Evolutionary conservation across 2,113 vertebrate species (phyloP), one percentile per base, ranked within the genome.

Genomic region (Misgurnus mizolepis): DNA sequence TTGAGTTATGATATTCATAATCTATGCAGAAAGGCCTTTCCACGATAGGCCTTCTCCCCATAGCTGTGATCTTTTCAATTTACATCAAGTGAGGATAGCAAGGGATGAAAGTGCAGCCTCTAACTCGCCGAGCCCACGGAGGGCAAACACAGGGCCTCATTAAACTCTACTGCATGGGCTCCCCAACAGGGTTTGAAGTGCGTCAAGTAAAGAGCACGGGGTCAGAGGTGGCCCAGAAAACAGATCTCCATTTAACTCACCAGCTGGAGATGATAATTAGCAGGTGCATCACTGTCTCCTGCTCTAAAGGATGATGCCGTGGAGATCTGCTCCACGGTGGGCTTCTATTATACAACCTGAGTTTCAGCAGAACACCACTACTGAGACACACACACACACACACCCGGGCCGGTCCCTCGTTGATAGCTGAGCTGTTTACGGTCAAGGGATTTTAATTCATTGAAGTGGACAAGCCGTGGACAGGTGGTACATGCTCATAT

Each of bases 21-120:
- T 95, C 94, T 94, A 96, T 96, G 95, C 95, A 96, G 93, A 96
- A 94, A 96, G 94, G 93, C 91, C 93, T 95, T 95, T 95, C 92
- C 93, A 90, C 91, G 92, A 93, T 90, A 95, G 94, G 95, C 95
- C 95, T 94, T 95, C 93, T 95, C 94, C 95, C 93, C 91, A 92
- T 88, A 95, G 95, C 95, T 96, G 92, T 96, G 96, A 96, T 97
- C 95, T 95, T 95, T 95, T 95, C 94, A 93, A 94, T 96, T 96
- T 96, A 95, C 92, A 95, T 94, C 95, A 94, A 93, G 91, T 91
- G 92, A 92, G 91, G 92, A 95, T 62, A 92, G 93, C 93, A 88
- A 88, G 87, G 90, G 93, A 96, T 94, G 93, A 95, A 96, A 95
- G 95, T 93, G 90, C 89, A 87, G 88, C 93, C 89, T 91, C 89